Evolutionary conservation across 2,797 vertebrate genomes (phyloP).

Genomic region (Emys orbicularis): DNA sequence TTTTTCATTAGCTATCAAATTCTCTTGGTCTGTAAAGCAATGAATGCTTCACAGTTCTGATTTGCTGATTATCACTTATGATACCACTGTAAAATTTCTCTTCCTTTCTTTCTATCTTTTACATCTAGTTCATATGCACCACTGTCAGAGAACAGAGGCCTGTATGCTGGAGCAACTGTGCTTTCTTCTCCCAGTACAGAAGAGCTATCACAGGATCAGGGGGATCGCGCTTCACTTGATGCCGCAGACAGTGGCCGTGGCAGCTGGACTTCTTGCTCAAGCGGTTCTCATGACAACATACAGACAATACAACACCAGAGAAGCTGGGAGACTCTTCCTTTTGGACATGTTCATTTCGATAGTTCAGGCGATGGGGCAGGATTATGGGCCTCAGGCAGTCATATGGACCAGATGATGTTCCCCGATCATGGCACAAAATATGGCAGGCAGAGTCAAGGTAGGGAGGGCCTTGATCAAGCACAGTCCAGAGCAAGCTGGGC

Average conservation of each 20-base stretch:
- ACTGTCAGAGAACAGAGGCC: slow-evolving; percentile 91
- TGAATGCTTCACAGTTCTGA: background rate
- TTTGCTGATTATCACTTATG: slow-evolving; percentile 4
- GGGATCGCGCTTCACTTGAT: slow-evolving; percentile 95
- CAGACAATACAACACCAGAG: slow-evolving; percentile 98
- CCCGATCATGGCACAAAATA: slow-evolving; percentile 86
- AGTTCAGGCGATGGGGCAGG: slow-evolving; percentile 82
- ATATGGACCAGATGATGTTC: slow-evolving; percentile 85
- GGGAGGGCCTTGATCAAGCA: slow-evolving; percentile 86
- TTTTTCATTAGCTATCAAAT: background rate
- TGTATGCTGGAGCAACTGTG: slow-evolving; percentile 91
- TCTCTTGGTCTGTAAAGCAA: background rate
- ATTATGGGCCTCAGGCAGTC: slow-evolving; percentile 81
- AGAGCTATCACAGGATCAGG: slow-evolving; percentile 97
- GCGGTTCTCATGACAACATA: slow-evolving; percentile 98
- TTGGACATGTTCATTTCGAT: slow-evolving; percentile 86
- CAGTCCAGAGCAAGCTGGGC: slow-evolving; percentile 97
- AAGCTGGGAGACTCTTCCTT: slow-evolving; percentile 95
- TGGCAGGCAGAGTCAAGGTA: slow-evolving; percentile 81
- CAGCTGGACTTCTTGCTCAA: slow-evolving; percentile 99
- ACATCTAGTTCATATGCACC: slow-evolving; percentile 89
- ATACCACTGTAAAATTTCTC: background rate
- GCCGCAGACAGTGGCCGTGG: slow-evolving; percentile 98
- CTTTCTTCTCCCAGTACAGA: slow-evolving; percentile 96
- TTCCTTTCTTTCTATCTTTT: background rate